Conservation (phyloP, 2,797 vertebrate genomes). For the Syndactyla subalaris region DNA sequence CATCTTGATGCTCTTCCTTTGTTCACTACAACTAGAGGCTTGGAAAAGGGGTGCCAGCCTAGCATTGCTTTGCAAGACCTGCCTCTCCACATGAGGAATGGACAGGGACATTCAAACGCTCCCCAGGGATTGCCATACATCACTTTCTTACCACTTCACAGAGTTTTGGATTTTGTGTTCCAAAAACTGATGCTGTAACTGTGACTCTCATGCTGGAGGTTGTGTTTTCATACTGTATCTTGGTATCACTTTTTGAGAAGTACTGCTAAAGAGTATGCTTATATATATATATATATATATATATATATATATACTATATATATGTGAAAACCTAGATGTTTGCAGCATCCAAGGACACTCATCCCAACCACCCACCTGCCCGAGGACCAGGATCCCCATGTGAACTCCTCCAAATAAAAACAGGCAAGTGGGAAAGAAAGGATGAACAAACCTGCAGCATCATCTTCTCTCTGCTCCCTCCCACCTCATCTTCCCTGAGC, state of each 20-base stretch:
- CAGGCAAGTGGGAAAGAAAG: neutral
- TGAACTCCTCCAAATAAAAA: neutral
- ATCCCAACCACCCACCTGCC: neutral
- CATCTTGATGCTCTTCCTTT: neutral
- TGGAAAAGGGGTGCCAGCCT: neutral
- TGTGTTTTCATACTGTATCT: slow-evolving; percentile 74
- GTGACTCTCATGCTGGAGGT: slow-evolving; percentile 42
- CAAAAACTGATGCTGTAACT: slow-evolving; percentile 65
- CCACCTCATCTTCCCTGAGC: neutral
- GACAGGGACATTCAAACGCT: neutral
- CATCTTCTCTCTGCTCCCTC: neutral
- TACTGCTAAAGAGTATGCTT: slow-evolving; percentile 40
- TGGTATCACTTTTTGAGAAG: slow-evolving; percentile 70
- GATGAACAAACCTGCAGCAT: neutral
- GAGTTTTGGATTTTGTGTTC: slow-evolving; percentile 44
- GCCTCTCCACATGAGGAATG: neutral
- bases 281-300: neutral
- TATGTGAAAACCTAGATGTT: neutral
- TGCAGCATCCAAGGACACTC: neutral
- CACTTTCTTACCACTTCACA: slow-evolving; percentile 45
- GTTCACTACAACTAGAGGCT: neutral
- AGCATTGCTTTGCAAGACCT: neutral
- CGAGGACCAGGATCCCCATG: rapidly evolving
- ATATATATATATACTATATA: neutral
- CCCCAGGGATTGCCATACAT: neutral